Evolutionary conservation across 2,888 invertebrate genomes (phyloP), one percentile per base, ranked within the genome.

Genomic region (Cryptosula pallasiana): DNA sequence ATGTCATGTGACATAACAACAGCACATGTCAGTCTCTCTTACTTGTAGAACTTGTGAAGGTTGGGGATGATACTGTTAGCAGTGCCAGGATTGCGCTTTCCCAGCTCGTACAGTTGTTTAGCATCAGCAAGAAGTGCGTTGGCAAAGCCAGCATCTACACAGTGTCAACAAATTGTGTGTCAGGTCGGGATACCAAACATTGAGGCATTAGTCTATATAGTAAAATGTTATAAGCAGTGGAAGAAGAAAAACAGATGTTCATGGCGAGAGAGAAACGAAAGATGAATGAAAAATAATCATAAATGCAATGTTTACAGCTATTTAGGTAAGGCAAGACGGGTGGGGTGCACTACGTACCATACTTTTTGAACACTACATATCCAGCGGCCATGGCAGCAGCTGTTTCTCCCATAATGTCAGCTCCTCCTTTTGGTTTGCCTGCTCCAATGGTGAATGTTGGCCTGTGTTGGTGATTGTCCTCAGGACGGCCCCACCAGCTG

Each of bases 321-420:
- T n/a, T n/a, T n/a, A n/a, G n/a, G n/a, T n/a, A n/a, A n/a, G n/a
- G n/a, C n/a, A n/a, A n/a, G n/a, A n/a, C n/a, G n/a, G n/a, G n/a
- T n/a, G 45, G 45, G 45, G 9, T n/a, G 5, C 20, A 57, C 5
- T n/a, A 25, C 70, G 1, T 72, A 72, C 69, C 35, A 35, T 23
- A 36, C 5, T 73, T 55, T 36, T 36, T 72, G 23, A 71, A 71
- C 3, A 36, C 63, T 16, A 71, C 29, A 69, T 69, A 55, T 72
- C 36, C 54, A n/a, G 87, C 86, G 0, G 88, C 87, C 71, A 89
- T 82, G 0, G 88, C 88, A 0, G 89, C 88, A 0, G 89, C 87
- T 0, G 88, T 87, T 78, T 89, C 89, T 0, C 87, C 88, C 3
- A 88, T 88, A 29, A 89, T 79, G 79, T 89, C 89, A n/a, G 88